These are phyloP conservation scores for Gadus chalcogrammus DNA, from an alignment of 2,113 vertebrate genomes.

Conservation along the genomic window DNA sequence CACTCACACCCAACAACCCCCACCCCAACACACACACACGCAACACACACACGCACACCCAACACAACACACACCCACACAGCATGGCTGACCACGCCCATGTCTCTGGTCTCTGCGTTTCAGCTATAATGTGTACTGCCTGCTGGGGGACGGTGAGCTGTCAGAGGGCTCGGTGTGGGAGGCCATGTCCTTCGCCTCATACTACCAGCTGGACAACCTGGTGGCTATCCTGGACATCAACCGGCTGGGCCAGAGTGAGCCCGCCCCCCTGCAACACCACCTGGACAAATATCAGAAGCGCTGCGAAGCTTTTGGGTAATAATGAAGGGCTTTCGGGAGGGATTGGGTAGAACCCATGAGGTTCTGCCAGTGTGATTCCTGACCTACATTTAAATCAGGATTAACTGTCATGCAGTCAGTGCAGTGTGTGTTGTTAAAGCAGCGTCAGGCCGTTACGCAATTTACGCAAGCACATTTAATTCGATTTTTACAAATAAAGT, in stretches of 20 bases:
- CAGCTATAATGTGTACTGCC: conserved; percentile 89
- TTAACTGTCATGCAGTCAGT: not conserved
- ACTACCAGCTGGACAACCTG: conserved; percentile 93
- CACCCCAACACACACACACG: not conserved
- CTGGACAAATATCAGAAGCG: conserved; percentile 92
- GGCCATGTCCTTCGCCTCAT: conserved; percentile 93
- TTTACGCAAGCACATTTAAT: not conserved
- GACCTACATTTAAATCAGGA: not conserved
- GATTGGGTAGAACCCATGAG: too few relatives aligned
- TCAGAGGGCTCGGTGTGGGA: conserved; percentile 96
- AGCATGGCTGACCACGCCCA: not conserved
- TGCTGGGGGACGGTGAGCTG: conserved; percentile 91
- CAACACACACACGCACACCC: too few relatives aligned
- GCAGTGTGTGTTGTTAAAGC: too few relatives aligned
- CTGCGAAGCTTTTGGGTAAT: conserved; percentile 91
- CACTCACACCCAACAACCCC: not conserved
- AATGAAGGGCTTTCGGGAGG: conserved; percentile 10
- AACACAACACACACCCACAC: not conserved
- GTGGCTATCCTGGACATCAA: conserved; percentile 93
- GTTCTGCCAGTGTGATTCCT: not conserved
- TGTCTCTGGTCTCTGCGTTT: conserved; percentile 23
- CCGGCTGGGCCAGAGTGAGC: conserved; percentile 92
- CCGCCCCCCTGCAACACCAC: conserved; percentile 89
- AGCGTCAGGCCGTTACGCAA: too few relatives aligned
- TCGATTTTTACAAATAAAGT: not conserved